Evolutionary conservation across 2,113 vertebrate genomes (phyloP), one percentile per base, ranked within the genome.

Genomic region (Hemibagrus wyckioides): DNA sequence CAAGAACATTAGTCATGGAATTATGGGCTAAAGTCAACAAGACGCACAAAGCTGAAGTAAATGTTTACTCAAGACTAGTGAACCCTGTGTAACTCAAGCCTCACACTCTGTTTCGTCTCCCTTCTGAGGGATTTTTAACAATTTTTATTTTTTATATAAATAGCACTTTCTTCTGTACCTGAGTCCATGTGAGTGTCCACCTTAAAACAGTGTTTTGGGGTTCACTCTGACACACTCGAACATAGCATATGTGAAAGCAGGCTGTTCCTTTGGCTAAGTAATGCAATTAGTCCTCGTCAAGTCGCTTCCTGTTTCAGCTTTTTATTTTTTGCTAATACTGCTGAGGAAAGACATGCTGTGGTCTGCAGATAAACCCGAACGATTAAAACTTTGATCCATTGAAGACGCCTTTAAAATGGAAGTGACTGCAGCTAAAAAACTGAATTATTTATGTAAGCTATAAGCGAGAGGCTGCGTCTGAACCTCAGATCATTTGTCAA

Each of bases 21-120:
- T 87, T 81, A 85, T 87, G 39, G 57, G 39, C 82, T 82, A n/a
- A 79, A 90, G 83, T 85, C 80, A 69, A 85, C 80, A 86, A 9
- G 71, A 50, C 73, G 63, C 65, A 76, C 86, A 88, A 81, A 59
- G 79, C 79, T 41, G 13, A 59, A 82, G 81, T 85, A 85, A 88
- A 87, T 71, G 80, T 82, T 82, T 73, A 85, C 59, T 87, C 69
- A 69, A n/a, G 73, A 36, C 76, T 59, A 57, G 54, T 36, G 79
- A 19, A 48, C 56, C 50, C 85, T 25, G 56, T 14, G 41, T 77
- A 83, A 77, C 80, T 86, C 36, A 56, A 76, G 56, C 77, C 76
- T 56, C 33, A 28, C 30, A n/a, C 71, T 65, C 1, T n/a, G 44
- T 19, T 44, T 52, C 14, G 2, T 8, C 79, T 59, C 21, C 0